Conservation (phyloP, 1,140 invertebrate genomes). For the Saccostrea glomerata region DNA sequence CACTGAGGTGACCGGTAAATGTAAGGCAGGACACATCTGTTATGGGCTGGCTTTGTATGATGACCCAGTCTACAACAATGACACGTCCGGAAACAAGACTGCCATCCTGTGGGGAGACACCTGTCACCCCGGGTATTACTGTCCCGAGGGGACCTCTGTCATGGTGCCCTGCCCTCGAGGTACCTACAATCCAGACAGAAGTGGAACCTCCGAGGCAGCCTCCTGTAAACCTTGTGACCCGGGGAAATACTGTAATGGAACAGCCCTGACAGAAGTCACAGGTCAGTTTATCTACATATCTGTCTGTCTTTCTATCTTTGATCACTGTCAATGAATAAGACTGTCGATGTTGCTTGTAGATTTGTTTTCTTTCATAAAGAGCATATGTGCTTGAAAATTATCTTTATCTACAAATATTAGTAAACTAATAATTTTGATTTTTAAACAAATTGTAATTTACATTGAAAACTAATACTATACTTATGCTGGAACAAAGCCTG, state of each 20-base stretch:
- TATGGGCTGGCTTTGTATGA: constrained; percentile 67
- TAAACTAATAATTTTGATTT: no score
- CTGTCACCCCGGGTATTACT: constrained; percentile 73
- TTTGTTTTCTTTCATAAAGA: no score
- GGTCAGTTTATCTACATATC: constrained; percentile 55
- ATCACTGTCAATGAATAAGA: no score
- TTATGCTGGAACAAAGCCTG: no score
- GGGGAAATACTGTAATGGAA: constrained; percentile 74
- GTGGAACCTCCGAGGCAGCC: constrained; percentile 61
- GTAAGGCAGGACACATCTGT: constrained; percentile 76
- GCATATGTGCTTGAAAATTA: no score
- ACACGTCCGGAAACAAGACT: constrained; percentile 71
- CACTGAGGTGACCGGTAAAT: constrained; percentile 67
- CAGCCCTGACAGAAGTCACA: constrained; percentile 67
- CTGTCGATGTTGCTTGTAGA: no score
- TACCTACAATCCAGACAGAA: constrained; percentile 72
- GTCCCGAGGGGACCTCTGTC: constrained; percentile 67
- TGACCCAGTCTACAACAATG: constrained; percentile 75
- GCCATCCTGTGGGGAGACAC: constrained; percentile 73
- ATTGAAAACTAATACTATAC: no score
- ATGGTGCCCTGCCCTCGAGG: constrained; percentile 74
- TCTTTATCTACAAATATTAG: no score
- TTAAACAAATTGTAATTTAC: no score
- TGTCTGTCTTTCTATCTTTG: no score
- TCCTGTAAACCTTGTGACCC: constrained; percentile 72